Conservation (phyloP, 1,140 invertebrate genomes). For the Nephotettix cincticeps region DNA sequence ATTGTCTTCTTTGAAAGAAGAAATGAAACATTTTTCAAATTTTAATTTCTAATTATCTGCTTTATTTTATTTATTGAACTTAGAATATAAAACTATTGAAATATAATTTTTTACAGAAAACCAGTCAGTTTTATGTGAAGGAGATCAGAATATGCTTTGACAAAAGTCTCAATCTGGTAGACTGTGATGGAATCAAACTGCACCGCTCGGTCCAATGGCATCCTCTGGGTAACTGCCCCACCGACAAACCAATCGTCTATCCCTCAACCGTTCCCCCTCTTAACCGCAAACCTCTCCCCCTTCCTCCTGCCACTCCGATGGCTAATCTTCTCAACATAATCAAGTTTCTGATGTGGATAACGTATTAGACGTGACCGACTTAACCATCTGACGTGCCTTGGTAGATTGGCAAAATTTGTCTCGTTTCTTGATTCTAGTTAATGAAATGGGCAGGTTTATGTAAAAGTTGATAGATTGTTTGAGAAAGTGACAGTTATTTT, state of each 20-base stretch:
- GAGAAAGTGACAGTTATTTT: too few species aligned
- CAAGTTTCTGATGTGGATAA: conserved; percentile 20
- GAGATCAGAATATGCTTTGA: conserved; percentile 37
- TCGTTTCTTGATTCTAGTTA: too few species aligned
- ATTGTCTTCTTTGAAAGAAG: too few species aligned
- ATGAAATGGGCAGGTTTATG: too few species aligned
- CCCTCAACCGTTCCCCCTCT: conserved; percentile 21
- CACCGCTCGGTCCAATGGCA: neutral
- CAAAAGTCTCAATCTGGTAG: conserved; percentile 25
- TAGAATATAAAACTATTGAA: too few species aligned
- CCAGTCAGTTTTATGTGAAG: conserved; percentile 23
- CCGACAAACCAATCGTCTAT: conserved; percentile 23
- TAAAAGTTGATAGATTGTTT: too few species aligned
- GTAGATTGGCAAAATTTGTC: too few species aligned
- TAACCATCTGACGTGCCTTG: neutral
- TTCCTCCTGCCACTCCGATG: neutral
- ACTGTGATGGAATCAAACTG: conserved; percentile 31
- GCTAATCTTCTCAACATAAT: neutral
- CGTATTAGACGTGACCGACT: neutral
- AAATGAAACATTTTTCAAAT: too few species aligned
- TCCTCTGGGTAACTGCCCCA: conserved; percentile 24
- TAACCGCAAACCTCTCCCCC: neutral
- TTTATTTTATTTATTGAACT: too few species aligned
- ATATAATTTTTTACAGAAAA: conserved; percentile 33
- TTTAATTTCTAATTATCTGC: too few species aligned